A percentile compares a stretch with the other conserved stretches of the same genome.
phyloP scores from a whole-genome alignment of 2,113 vertebrate species.

The Recurvirostra avosetta region DNA sequence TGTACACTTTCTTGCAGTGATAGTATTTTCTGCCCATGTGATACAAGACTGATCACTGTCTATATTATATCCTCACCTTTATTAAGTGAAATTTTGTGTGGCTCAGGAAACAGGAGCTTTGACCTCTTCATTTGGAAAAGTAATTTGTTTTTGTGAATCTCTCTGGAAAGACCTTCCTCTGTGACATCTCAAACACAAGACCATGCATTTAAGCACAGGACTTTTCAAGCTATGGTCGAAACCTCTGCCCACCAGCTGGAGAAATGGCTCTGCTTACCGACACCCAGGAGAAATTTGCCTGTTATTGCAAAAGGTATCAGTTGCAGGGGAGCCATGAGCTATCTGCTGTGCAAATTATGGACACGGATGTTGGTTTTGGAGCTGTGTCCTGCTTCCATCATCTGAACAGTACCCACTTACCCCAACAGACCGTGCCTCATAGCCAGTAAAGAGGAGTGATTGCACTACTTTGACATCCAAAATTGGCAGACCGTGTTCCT shows the following conservation, averaged over 20 bases:
- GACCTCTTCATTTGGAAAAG: background rate
- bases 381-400: background rate
- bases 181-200: background rate
- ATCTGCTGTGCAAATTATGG: background rate
- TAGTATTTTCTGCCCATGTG: background rate
- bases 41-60: background rate
- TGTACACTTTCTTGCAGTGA: accelerated
- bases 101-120: background rate
- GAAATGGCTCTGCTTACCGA: background rate
- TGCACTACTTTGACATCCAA: background rate
- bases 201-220: background rate
- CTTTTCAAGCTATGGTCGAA: background rate
- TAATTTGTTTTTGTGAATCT: background rate
- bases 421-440: background rate
- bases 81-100: background rate
- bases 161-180: background rate
- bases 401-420: background rate
- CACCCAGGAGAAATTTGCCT: background rate
- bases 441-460: background rate
- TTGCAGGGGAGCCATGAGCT: background rate
- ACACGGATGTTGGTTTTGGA: background rate
- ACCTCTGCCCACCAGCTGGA: background rate
- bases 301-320: background rate
- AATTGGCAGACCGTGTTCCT: background rate
- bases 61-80: background rate